phyloP scores from a whole-genome alignment of 1,140 invertebrate genomes.

The Cotesia typhae region DNA sequence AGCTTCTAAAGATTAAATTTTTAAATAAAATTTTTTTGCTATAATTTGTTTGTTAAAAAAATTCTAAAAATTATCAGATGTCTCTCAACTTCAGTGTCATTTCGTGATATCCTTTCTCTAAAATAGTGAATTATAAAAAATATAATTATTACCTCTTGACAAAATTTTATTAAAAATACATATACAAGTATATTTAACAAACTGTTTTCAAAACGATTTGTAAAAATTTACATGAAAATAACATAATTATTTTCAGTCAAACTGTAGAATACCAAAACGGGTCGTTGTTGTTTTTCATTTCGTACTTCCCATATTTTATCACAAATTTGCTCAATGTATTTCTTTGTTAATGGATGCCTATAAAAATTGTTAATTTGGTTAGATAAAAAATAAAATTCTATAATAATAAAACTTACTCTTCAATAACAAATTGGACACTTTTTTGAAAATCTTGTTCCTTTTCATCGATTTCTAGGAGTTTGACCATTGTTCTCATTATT shows the following conservation, averaged over 20 bases:
- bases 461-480: slow-evolving; percentile 69
- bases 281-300: slow-evolving; percentile 67
- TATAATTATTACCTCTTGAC: no score
- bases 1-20: no score
- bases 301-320: slow-evolving; percentile 71
- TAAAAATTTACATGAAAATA: slow-evolving; percentile 13
- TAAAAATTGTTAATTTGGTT: slow-evolving; percentile 45
- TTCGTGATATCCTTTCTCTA: no score
- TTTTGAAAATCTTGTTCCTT: slow-evolving; percentile 67
- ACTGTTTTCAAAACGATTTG: neutral
- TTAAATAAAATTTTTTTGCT: no score
- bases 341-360: slow-evolving; percentile 70
- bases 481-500: slow-evolving; percentile 68
- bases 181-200: no score
- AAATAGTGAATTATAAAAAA: no score
- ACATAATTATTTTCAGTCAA: slow-evolving; percentile 30
- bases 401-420: slow-evolving; percentile 64
- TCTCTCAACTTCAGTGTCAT: no score
- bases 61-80: no score
- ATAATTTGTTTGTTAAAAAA: no score
- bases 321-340: slow-evolving; percentile 71
- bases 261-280: no score
- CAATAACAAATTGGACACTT: slow-evolving; percentile 69
- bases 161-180: no score
- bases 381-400: slow-evolving; percentile 29